These are phyloP conservation scores for Neoseiulus cucumeris DNA, from an alignment of 1,140 invertebrate genomes.

Conservation along the genomic window DNA sequence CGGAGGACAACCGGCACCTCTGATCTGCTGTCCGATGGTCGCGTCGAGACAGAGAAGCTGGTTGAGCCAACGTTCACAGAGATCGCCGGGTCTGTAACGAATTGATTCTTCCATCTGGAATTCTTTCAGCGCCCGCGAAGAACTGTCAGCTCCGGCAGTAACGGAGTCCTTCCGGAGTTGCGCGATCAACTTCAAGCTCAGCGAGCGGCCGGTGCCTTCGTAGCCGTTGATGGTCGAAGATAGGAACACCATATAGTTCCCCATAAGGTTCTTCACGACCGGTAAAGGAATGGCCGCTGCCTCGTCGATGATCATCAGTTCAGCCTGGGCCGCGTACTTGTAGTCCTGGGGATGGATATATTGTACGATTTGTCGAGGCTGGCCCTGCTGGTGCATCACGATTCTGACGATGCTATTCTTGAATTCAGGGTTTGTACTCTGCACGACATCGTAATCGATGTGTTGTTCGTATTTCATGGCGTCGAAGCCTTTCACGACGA, in stretches of 20 bases:
- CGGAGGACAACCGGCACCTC: constrained; percentile 57
- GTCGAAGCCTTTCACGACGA: constrained; percentile 89
- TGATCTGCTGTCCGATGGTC: constrained; percentile 35
- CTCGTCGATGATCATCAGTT: constrained; percentile 91
- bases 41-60: constrained; percentile 77
- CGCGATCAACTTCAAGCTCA: constrained; percentile 83
- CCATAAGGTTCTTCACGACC: constrained; percentile 69
- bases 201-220: constrained; percentile 88
- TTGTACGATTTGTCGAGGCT: constrained; percentile 93
- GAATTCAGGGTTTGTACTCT: constrained; percentile 86
- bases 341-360: constrained; percentile 85
- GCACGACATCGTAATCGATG: constrained; percentile 82
- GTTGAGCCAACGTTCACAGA: constrained; percentile 77
- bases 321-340: constrained; percentile 66
- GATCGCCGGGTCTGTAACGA: constrained; percentile 40
- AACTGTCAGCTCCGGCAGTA: constrained; percentile 19
- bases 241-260: constrained; percentile 83
- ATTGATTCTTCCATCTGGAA: constrained; percentile 19
- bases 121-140: constrained; percentile 27
- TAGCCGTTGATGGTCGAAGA: constrained; percentile 96
- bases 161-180: constrained; percentile 47
- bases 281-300: constrained; percentile 94
- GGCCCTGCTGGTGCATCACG: constrained; percentile 47
- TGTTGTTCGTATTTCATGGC: constrained; percentile 83
- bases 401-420: constrained; percentile 88